phyloP scores from a whole-genome alignment of 2,797 vertebrate species.

The Sebastes melanostomus region DNA sequence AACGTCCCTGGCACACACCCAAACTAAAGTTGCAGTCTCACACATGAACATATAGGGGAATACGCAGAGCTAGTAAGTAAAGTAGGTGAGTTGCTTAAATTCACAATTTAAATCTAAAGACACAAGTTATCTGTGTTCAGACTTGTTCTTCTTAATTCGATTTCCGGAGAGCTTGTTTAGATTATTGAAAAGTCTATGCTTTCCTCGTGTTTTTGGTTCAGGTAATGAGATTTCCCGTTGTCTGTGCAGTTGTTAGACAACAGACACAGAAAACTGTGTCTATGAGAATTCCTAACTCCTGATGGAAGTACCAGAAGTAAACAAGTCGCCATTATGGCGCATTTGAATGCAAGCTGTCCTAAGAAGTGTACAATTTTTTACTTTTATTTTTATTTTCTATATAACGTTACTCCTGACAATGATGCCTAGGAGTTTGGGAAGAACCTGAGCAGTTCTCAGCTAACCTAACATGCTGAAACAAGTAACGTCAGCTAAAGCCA shows the following conservation, averaged over 20 bases:
- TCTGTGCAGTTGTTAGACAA: background rate
- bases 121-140: background rate
- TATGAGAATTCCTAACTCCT: background rate
- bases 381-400: too few species aligned
- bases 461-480: too few species aligned
- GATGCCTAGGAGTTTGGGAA: too few species aligned
- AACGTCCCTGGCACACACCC: conserved; percentile 3
- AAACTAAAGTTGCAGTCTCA: background rate
- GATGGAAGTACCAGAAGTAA: background rate
- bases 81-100: background rate
- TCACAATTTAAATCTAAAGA: background rate
- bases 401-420: too few species aligned
- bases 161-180: background rate
- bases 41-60: background rate
- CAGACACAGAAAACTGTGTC: background rate
- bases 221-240: conserved; percentile 4
- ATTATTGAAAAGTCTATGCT: background rate
- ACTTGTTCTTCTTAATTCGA: background rate
- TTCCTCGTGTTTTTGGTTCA: background rate
- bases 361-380: background rate
- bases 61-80: background rate
- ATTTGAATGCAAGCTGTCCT: background rate
- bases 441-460: too few species aligned
- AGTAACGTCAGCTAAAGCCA: too few species aligned
- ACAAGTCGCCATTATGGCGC: background rate